A percentile compares a stretch with the other conserved stretches of the same genome.
These are phyloP conservation scores for Mormyrus hasselquistii DNA, from an alignment of 2,797 vertebrate genomes.

Conservation along the genomic window DNA sequence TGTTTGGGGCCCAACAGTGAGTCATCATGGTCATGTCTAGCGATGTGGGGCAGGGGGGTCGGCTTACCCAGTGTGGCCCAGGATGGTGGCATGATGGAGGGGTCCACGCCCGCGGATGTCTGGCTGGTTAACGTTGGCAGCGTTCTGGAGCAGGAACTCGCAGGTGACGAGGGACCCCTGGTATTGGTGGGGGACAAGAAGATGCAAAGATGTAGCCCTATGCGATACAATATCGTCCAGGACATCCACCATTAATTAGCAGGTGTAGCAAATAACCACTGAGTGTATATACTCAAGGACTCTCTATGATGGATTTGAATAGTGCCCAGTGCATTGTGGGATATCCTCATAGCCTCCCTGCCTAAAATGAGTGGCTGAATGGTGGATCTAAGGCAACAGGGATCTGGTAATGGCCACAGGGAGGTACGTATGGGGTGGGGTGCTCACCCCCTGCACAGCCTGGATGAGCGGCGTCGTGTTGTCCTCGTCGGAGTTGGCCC, in stretches of 20 bases:
- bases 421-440: neutral
- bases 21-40: neutral
- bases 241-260: neutral
- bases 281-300: neutral
- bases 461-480: slow-evolving; percentile 84
- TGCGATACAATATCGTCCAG: neutral
- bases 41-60: too few relatives aligned
- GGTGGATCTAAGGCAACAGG: neutral
- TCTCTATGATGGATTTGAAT: neutral
- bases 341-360: neutral
- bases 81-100: slow-evolving; percentile 84
- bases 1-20: neutral
- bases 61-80: slow-evolving; percentile 86
- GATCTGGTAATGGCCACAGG: neutral
- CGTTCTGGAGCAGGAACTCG: slow-evolving; percentile 93
- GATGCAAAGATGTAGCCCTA: neutral
- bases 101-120: slow-evolving; percentile 81
- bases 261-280: neutral
- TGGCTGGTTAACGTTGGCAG: slow-evolving; percentile 91
- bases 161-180: slow-evolving; percentile 90
- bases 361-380: neutral
- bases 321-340: neutral
- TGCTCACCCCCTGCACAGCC: slow-evolving; percentile 80
- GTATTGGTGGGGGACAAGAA: slow-evolving; percentile 15
- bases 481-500: slow-evolving; percentile 75